Evolutionary conservation across 2,797 vertebrate genomes (phyloP).

Genomic region (Agapornis canus): DNA sequence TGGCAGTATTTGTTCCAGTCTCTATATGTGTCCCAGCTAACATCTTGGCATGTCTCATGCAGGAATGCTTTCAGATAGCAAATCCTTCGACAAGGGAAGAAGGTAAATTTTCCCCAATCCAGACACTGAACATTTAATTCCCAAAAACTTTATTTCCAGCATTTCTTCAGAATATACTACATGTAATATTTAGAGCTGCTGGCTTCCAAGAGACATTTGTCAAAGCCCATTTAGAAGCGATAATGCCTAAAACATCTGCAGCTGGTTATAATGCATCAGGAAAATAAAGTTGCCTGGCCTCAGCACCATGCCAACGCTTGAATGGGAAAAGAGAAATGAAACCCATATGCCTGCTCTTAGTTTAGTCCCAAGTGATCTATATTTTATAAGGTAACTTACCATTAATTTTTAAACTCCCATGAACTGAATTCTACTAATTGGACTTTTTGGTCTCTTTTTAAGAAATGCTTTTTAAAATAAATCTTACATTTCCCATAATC

Average conservation of each 20-base stretch:
- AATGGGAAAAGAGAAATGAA: not conserved
- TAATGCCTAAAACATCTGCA: conserved; percentile 63
- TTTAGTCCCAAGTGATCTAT: conserved; percentile 40
- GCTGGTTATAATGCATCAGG: conserved; percentile 42
- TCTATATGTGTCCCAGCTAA: not conserved
- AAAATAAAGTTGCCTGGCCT: conserved; percentile 41
- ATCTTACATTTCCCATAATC: not conserved
- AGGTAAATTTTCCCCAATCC: conserved; percentile 14
- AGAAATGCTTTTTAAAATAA: not conserved
- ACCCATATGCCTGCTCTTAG: conserved; percentile 34
- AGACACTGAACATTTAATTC: conserved; percentile 21
- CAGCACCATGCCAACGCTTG: not conserved
- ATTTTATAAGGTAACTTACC: conserved; percentile 37
- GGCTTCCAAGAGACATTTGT: conserved; percentile 49
- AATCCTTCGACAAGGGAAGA: not conserved
- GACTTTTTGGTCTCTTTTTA: conserved; percentile 16
- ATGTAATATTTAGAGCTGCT: conserved; percentile 31
- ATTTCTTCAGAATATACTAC: not conserved
- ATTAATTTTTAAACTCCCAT: conserved; percentile 44
- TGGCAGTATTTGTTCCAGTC: not conserved
- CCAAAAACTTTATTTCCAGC: conserved; percentile 38
- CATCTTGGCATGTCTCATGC: not conserved
- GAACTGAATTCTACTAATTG: conserved; percentile 56
- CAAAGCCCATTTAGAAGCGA: conserved; percentile 39
- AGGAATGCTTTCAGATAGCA: not conserved